Base-by-base conservation (phyloP, 1,140 invertebrate species). In the Elysia chlorotica region DNA sequence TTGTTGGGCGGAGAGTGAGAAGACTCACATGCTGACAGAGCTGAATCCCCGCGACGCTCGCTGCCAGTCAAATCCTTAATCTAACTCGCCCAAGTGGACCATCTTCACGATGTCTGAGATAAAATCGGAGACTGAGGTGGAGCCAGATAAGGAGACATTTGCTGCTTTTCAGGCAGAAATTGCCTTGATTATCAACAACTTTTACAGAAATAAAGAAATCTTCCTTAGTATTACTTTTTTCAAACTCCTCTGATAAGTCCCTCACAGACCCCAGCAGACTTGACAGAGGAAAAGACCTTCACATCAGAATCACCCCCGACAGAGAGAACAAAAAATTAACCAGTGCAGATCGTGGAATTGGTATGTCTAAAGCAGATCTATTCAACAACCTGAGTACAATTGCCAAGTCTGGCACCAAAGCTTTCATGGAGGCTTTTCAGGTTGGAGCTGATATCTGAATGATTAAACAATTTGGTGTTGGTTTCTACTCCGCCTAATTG, bases 121-220 rank as follows among this genome's bases (percentile, higher is more conserved):
- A 57, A 73, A 78, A 57, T 76, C 54, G 4, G 31, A 56, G 5
- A 35, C 67, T 38, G 81, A 81, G 80, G 81, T 83, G 25, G 82
- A 84, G 10, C 80, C 82, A 6, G 87, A 89, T 33, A 87, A 85
- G 17, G 91, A 91, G 79, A 91, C 90, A 66, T 91, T 91, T 80
- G 90, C n/a, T n/a, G n/a, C 90, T 38, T 97, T 97, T 90, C 96
- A 97, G 90, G 96, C 96, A 82, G 96, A 97, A 89, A 97, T 97
- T 88, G 95, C 95, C 76, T 90, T 97, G 85, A 99, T 99, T 90
- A 99, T 99, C 92, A 99, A 99, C 91, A 99, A 98, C 54, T 99
- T 99, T 89, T 99, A 99, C 86, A 98, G 96, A 0, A 99, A 99
- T 90, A 99, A 99, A 90, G 98, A 99, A 90, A 98, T 99, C 78